Conservation (phyloP, 2,113 vertebrate genomes). For the Amphilophus citrinellus region DNA sequence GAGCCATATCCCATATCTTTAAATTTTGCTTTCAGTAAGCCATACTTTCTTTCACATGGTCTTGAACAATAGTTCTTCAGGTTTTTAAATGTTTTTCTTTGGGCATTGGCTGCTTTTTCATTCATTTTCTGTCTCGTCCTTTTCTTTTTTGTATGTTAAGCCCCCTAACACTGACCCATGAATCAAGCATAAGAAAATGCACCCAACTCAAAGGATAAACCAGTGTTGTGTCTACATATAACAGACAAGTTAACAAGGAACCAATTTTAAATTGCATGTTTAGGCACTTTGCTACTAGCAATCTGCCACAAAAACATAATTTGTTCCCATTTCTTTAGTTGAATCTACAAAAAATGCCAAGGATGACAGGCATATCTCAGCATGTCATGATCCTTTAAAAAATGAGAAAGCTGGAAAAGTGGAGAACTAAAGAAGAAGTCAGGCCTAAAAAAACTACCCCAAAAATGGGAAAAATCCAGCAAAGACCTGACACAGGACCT, state of each 20-base stretch:
- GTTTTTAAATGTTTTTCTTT: not conserved
- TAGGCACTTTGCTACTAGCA: not conserved
- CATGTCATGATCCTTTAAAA: not conserved
- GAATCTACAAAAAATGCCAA: fast-evolving
- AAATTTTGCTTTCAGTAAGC: too few relatives aligned
- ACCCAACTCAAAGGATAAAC: not conserved
- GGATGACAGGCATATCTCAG: not conserved
- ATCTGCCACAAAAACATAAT: not conserved
- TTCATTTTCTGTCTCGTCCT: not conserved
- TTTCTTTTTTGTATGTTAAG: not conserved
- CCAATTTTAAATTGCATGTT: not conserved
- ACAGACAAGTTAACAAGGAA: not conserved
- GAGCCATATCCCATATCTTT: too few relatives aligned
- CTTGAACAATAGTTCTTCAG: too few relatives aligned
- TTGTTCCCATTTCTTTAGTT: not conserved
- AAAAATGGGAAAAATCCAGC: not conserved
- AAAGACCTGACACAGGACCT: not conserved
- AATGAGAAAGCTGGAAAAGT: not conserved
- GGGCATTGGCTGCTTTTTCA: not conserved
- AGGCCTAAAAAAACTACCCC: not conserved
- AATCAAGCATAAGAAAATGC: not conserved
- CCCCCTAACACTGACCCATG: not conserved
- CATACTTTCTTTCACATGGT: too few relatives aligned
- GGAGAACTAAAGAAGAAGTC: not conserved
- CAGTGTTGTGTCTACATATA: not conserved